A percentile compares a stretch with the other conserved stretches of the same genome.
Evolutionary conservation across 2,113 vertebrate genomes (phyloP).

Genomic region (Xyrauchen texanus): DNA sequence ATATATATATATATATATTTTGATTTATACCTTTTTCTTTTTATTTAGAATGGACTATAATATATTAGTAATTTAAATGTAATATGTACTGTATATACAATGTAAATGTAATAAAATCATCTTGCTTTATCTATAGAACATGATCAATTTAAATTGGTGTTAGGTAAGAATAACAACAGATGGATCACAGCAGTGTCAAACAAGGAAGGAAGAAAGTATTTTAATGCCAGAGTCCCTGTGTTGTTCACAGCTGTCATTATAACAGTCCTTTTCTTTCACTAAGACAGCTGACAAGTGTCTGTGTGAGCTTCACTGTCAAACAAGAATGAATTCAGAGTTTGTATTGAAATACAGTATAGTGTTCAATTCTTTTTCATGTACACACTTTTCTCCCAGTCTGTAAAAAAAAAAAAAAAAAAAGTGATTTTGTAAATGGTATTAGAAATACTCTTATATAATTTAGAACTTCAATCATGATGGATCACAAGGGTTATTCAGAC

Average conservation of each 20-base stretch:
- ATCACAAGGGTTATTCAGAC: not conserved
- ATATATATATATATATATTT: too few species aligned
- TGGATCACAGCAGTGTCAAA: not conserved
- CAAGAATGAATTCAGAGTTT: not conserved
- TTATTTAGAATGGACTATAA: too few species aligned
- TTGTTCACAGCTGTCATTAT: not conserved
- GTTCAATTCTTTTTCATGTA: not conserved
- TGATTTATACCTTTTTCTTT: too few species aligned
- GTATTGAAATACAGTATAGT: too few species aligned
- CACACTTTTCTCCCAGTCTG: not conserved
- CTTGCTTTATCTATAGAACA: too few species aligned
- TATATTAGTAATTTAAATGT: too few species aligned
- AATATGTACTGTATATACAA: too few species aligned
- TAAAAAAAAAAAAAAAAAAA: not conserved
- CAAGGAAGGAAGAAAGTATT: not conserved
- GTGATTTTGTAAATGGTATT: not conserved
- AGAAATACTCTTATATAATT: not conserved
- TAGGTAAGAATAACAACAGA: not conserved
- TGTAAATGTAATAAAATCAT: too few species aligned
- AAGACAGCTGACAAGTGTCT: not conserved
- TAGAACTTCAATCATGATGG: not conserved
- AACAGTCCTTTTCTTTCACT: constrained; percentile 2
- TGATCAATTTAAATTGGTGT: too few species aligned
- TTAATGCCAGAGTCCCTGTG: not conserved
- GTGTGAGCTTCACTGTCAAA: not conserved